phyloP scores from a whole-genome alignment of 2,888 invertebrate genomes.

The Drosophila neotestacea region DNA sequence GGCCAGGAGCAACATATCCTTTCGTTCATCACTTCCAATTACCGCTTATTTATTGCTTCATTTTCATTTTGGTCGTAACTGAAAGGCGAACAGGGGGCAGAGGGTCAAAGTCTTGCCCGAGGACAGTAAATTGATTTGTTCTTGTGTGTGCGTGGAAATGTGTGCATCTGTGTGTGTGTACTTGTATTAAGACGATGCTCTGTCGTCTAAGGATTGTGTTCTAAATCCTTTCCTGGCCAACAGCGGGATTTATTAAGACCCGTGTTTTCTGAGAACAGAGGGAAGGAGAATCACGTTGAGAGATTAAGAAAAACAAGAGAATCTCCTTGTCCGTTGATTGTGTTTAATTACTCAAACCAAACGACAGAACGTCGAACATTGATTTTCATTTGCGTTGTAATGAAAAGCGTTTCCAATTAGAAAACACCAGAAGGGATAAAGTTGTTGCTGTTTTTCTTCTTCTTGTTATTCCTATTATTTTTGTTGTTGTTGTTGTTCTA shows the following conservation, averaged over 20 bases:
- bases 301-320: slow-evolving; percentile 10
- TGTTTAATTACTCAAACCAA: slow-evolving; percentile 78
- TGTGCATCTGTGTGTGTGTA: slow-evolving; percentile 16
- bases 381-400: slow-evolving; percentile 63
- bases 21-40: slow-evolving; percentile 78
- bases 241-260: slow-evolving; percentile 53
- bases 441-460: neutral
- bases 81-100: neutral
- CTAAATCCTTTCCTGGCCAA: slow-evolving; percentile 11
- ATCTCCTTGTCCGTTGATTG: slow-evolving; percentile 46
- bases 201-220: slow-evolving; percentile 45
- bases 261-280: neutral
- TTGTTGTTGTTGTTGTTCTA: slow-evolving; percentile 18
- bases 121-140: slow-evolving; percentile 74
- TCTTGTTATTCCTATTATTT: slow-evolving; percentile 10
- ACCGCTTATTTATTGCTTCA: slow-evolving; percentile 77
- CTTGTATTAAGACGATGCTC: slow-evolving; percentile 42
- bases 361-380: slow-evolving; percentile 51
- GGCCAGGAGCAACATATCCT: slow-evolving; percentile 52
- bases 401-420: slow-evolving; percentile 69
- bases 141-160: slow-evolving; percentile 10
- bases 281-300: neutral
- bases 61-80: slow-evolving; percentile 43
- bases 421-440: slow-evolving; percentile 39
- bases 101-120: slow-evolving; percentile 20